phyloP scores from a whole-genome alignment of 2,113 vertebrate genomes.

The Bufo bufo region DNA sequence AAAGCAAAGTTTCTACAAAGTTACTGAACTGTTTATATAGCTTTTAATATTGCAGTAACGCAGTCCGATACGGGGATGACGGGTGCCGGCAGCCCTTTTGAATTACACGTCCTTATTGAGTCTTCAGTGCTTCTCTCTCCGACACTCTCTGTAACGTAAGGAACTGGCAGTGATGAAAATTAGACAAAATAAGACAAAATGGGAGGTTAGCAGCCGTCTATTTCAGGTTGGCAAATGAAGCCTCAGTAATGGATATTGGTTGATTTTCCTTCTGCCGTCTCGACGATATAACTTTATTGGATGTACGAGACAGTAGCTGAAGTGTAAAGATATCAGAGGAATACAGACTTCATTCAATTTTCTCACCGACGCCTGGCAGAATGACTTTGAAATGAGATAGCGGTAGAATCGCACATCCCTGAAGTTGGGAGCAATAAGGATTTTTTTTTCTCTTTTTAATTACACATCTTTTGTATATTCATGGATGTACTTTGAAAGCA shows the following conservation, averaged over 20 bases:
- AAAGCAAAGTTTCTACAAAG: no score
- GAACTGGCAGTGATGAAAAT: constrained; percentile 28
- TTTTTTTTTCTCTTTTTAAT: constrained; percentile 46
- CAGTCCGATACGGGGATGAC: neutral
- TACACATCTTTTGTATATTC: constrained; percentile 54
- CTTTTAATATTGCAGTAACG: neutral
- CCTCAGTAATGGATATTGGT: constrained; percentile 53
- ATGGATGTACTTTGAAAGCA: constrained; percentile 43
- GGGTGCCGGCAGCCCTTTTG: neutral
- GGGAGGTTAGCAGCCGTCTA: constrained; percentile 42
- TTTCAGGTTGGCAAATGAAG: constrained; percentile 50
- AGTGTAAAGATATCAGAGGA: constrained; percentile 57
- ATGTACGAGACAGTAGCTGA: constrained; percentile 42
- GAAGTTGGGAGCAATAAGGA: constrained; percentile 32
- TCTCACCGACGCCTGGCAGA: constrained; percentile 34
- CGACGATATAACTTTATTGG: constrained; percentile 46
- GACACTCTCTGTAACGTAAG: neutral
- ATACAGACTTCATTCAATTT: constrained; percentile 56
- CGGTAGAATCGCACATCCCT: constrained; percentile 34
- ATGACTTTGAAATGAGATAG: constrained; percentile 56
- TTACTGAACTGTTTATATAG: neutral
- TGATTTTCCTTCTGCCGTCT: constrained; percentile 52
- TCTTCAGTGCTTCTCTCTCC: neutral
- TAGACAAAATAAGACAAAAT: constrained; percentile 47
- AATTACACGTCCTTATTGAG: neutral